Base-by-base conservation (phyloP, 2,888 invertebrate genomes). In the Parthenolecanium corni region DNA sequence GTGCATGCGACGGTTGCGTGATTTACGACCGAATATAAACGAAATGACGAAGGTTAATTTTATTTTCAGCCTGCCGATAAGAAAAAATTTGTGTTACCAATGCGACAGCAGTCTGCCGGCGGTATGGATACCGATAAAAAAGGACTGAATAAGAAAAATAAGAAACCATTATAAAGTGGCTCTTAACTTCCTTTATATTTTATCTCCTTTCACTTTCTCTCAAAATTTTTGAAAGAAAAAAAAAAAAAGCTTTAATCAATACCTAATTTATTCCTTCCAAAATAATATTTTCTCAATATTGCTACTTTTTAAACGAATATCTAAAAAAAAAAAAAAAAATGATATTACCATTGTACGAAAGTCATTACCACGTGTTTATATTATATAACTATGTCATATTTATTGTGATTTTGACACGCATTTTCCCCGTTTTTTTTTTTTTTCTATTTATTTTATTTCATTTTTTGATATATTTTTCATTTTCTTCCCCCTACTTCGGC, bases 61-160 rank as follows among this genome's bases (percentile, higher is more conserved):
- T 31, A 24, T 51, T 61, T 61, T 4, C 38, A 63, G 63, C 63
- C 63, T 14, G 63, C 63, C 6, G 63, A 63, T 38, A 63, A 63
- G 40, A 63, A 63, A 24, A 53, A 56, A 64, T 64, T 54, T 16
- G 52, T 64, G 51, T 61, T 53, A 47, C 58, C 56, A 49, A 62
- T 61, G 54, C 46, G 53, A 38, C 57, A 53, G 38, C 61, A 61
- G 49, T 23, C 49, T 61, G 47, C 49, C 49, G 57, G 57, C 14
- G 61, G 18, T 31, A 25, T 49, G 31, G 61, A 61, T 40, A 46
- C 20, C 4, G 61, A 61, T 23, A 61, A 61, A 51, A 61, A 61
- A 49, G 61, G 61, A 24, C 61, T 49, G 40, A 61, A 49, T 16
- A 61, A 49, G 23, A 61, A 61, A 24, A 61, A 61, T 49, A 61